Conservation (phyloP, 2,113 vertebrate genomes). For the Campylorhamphus procurvoides region DNA sequence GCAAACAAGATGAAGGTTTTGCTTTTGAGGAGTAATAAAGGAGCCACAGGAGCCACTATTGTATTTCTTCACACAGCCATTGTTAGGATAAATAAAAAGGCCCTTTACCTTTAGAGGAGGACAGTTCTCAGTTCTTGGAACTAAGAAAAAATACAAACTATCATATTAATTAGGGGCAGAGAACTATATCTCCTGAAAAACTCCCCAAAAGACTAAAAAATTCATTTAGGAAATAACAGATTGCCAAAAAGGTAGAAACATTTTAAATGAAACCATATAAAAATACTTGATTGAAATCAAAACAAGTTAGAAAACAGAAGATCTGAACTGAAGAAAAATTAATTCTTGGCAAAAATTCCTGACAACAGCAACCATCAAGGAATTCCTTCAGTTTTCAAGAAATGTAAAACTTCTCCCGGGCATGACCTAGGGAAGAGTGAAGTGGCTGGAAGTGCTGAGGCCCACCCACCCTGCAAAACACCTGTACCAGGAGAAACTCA, state of each 20-base stretch:
- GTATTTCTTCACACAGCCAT: neutral
- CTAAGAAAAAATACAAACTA: neutral
- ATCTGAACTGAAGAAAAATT: neutral
- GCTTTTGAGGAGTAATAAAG: neutral
- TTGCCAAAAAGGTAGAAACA: neutral
- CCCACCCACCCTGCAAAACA: rapidly evolving
- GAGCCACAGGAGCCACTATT: neutral
- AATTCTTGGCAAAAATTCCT: neutral
- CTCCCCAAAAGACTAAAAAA: neutral
- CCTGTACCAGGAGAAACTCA: neutral
- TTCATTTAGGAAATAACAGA: neutral
- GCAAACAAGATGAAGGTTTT: neutral
- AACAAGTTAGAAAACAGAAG: neutral
- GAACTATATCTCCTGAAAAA: neutral
- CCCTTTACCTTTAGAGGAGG: neutral
- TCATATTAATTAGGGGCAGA: neutral
- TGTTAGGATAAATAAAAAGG: neutral
- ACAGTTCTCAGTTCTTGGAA: neutral
- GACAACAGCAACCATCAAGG: neutral
- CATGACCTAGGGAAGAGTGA: neutral
- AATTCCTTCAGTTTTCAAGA: neutral
- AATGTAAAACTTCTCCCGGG: neutral
- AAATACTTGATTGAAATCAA: neutral
- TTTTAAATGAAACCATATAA: neutral
- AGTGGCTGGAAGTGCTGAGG: neutral